Evolutionary conservation across 2,888 invertebrate species (phyloP).

Genomic region (Ectemnius cavifrons): DNA sequence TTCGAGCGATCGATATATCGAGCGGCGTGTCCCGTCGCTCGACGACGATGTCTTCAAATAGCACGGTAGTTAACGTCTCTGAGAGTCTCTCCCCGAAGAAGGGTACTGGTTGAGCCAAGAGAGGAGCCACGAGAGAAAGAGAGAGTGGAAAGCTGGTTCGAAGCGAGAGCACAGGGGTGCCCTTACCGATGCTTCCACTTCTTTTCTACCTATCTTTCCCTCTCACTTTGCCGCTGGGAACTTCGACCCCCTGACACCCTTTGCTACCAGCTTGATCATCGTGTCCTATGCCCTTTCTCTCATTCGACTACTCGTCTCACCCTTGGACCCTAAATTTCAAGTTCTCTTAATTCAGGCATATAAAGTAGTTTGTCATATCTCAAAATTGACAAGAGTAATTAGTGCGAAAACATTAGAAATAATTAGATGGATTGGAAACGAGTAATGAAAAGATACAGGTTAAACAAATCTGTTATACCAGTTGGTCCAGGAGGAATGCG

Average conservation of each 20-base stretch:
- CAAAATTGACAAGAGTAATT: no score
- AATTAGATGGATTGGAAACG: no score
- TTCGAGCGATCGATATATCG: slow-evolving; percentile 74
- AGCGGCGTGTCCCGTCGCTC: slow-evolving; percentile 60
- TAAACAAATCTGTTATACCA: no score
- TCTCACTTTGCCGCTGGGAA: neutral
- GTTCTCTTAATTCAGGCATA: no score
- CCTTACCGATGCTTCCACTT: neutral
- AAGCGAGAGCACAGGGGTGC: neutral
- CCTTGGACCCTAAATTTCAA: no score
- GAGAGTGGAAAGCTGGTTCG: neutral
- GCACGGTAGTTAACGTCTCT: slow-evolving; percentile 60
- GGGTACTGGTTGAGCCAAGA: slow-evolving; percentile 30
- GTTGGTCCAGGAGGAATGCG: neutral
- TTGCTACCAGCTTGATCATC: neutral
- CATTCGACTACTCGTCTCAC: no score
- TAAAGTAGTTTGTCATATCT: no score
- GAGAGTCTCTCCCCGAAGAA: slow-evolving; percentile 45
- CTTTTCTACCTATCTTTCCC: neutral
- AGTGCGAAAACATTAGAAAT: no score
- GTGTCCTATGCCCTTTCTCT: slow-evolving; percentile 1
- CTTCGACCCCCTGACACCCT: neutral
- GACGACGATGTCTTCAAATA: slow-evolving; percentile 60
- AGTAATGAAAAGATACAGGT: no score
- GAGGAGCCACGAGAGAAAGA: neutral